Evolutionary conservation across 2,113 vertebrate species (phyloP).

Genomic region (Empidonax traillii): DNA sequence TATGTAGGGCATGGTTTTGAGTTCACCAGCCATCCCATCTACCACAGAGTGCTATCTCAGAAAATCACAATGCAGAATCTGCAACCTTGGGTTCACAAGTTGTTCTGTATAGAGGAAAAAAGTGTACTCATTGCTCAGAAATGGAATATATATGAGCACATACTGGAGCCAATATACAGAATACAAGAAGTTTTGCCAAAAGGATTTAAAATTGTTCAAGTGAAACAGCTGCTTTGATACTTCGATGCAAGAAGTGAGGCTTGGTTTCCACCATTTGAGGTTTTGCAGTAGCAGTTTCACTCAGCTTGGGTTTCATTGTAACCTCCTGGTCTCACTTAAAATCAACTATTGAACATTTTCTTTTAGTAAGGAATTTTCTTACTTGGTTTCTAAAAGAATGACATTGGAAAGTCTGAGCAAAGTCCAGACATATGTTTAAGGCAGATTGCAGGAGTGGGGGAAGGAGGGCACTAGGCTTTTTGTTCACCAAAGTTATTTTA

Average conservation of each 20-base stretch:
- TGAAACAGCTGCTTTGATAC: constrained; percentile 19
- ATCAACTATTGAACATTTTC: background rate
- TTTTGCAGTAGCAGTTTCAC: constrained; percentile 14
- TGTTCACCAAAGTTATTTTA: background rate
- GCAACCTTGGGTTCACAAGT: background rate
- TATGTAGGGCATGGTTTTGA: background rate
- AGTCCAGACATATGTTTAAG: background rate
- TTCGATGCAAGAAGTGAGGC: background rate
- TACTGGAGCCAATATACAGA: background rate
- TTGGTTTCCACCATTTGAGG: background rate
- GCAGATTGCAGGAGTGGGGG: background rate
- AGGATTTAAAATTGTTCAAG: background rate
- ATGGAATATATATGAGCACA: background rate
- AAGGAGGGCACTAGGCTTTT: background rate
- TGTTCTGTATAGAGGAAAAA: background rate
- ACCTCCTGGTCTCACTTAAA: constrained; percentile 14
- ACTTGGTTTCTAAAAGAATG: constrained; percentile 3
- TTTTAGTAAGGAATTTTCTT: background rate
- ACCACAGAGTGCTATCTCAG: background rate
- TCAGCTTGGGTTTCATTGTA: background rate
- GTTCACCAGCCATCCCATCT: background rate
- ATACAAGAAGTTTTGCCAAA: background rate
- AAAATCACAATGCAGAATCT: background rate
- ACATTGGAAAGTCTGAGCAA: constrained; percentile 3
- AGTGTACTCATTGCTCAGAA: background rate